Percentiles rank a stretch among this genome's conserved stretches.
These are phyloP conservation scores for Lerista edwardsae DNA, from an alignment of 2,797 vertebrate genomes.

Conservation along the genomic window DNA sequence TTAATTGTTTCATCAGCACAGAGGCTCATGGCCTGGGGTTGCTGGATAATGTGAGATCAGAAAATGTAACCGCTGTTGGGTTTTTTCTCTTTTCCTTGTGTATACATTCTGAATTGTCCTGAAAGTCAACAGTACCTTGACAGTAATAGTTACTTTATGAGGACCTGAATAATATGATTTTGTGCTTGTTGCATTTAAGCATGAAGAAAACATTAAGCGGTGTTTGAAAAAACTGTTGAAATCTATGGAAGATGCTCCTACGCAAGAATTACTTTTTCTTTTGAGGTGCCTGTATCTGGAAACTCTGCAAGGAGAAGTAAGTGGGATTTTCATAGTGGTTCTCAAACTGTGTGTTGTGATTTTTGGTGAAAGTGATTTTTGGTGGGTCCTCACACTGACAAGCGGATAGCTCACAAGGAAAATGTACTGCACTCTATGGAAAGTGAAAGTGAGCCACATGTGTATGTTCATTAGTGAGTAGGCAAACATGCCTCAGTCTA, in stretches of 20 bases:
- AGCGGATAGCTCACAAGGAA: no score
- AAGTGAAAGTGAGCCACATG: no score
- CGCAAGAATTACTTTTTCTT: slow-evolving; percentile 2
- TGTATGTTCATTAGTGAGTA: no score
- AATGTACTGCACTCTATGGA: no score
- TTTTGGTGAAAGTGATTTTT: no score
- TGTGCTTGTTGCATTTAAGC: slow-evolving; percentile 31
- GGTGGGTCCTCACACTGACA: no score
- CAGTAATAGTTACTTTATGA: no score
- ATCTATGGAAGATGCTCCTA: not conserved
- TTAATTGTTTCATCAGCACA: not conserved
- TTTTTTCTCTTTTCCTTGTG: no score
- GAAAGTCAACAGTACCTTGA: not conserved
- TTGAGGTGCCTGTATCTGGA: slow-evolving; percentile 42
- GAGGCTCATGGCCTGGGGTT: not conserved
- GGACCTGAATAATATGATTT: not conserved
- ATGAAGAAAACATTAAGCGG: not conserved
- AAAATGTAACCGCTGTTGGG: not conserved
- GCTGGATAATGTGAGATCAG: not conserved
- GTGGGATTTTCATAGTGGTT: not conserved
- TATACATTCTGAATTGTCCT: not conserved
- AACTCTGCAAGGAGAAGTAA: slow-evolving; percentile 54
- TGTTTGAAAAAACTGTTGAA: slow-evolving; percentile 34
- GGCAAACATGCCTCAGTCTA: no score
- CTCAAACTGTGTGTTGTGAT: no score